Evolutionary conservation across 2,113 vertebrate genomes (phyloP), one percentile per base, ranked within the genome.

Genomic region (human): DNA sequence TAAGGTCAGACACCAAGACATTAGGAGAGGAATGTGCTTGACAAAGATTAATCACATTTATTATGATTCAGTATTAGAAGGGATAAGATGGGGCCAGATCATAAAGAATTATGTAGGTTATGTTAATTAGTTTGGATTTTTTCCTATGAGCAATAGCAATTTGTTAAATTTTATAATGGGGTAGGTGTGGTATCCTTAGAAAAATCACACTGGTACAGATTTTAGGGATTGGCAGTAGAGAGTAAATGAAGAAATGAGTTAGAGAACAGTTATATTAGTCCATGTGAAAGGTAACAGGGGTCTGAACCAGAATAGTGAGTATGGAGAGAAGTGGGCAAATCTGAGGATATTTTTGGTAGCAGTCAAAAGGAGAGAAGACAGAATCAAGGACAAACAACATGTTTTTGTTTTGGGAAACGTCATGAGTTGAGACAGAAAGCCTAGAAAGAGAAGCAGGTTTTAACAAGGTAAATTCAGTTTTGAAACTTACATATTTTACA

Each of bases 21-120:
- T 68, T 79, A 59, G 32, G 66, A 70, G 27, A 73, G 55, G 61
- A 70, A 70, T 80, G 30, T 64, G 10, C 22, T 91, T 95, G 80
- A 89, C 43, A 80, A 92, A 80, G 40, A 87, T 17, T 61, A 97
- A 38, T 76, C 86, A 35, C 12, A 45, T 32, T 87, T 95, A 76
- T 48, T 30, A 40, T 48, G 40, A 89, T 73, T 92, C 40, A 61
- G 38, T 64, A 68, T 81, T 50, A 90, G 4, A 96, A 70, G 64
- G 8, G 17, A 6, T 45, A 59, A 91, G 12, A 52, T 27, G 78
- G 35, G 10, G 23, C 30, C 57, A 79, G 23, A 79, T 85, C 22
- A 79, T 72, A 45, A 96, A 92, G 32, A 96, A 97, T 61, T 55
- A 38, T 27, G 16, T 52, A 81, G 45, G 59, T 64, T 40, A 81